A percentile compares a stretch with the other conserved stretches of the same genome.
phyloP scores from a whole-genome alignment of 2,113 vertebrate species.

The Eclectus roratus region DNA sequence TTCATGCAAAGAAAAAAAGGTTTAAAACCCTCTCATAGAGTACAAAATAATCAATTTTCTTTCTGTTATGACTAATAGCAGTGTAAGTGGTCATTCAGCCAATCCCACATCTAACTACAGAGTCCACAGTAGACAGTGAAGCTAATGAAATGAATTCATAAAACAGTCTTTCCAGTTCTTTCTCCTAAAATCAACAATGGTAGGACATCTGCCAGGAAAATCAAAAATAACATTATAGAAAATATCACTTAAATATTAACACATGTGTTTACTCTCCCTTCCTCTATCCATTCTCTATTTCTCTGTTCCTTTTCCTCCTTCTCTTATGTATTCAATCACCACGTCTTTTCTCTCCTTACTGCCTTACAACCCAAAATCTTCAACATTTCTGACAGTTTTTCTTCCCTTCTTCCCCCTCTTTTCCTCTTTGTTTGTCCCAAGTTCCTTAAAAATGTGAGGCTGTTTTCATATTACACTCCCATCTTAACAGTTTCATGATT shows the following conservation, averaged over 20 bases:
- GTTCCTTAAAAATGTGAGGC: not conserved
- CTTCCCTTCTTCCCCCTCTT: not conserved
- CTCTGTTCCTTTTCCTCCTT: not conserved
- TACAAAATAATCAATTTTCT: not conserved
- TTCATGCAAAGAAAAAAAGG: not conserved
- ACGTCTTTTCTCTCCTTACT: not conserved
- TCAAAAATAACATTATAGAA: not conserved
- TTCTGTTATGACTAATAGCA: not conserved
- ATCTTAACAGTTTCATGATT: not conserved
- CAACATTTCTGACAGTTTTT: not conserved
- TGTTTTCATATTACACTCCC: not conserved
- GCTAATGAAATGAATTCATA: not conserved
- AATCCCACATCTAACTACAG: not conserved
- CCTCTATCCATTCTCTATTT: not conserved
- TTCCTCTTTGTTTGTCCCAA: not conserved
- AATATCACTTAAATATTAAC: not conserved
- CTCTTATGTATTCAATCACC: not conserved
- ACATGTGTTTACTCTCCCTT: fast-evolving
- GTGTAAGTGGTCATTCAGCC: not conserved
- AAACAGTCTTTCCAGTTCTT: not conserved
- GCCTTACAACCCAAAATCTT: not conserved
- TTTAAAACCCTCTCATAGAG: not conserved
- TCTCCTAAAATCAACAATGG: not conserved
- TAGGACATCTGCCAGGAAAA: not conserved
- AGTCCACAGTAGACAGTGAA: not conserved